phyloP scores from a whole-genome alignment of 2,888 invertebrate species.

The Dryococelus australis region DNA sequence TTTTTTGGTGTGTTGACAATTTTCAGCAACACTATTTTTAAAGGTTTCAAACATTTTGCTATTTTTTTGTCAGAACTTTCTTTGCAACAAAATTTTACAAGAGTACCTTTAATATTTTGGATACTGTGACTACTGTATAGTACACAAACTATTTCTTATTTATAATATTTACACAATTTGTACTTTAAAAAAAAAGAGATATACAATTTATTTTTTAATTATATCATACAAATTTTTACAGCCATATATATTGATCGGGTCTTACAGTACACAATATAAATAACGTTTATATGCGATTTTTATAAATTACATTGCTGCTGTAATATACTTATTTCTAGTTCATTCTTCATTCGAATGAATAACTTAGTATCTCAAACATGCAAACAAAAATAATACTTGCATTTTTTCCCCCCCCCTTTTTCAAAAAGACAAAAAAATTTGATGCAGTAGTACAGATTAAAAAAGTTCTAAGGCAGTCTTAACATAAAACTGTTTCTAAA shows the following conservation, averaged over 20 bases:
- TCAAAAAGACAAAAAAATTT: not conserved
- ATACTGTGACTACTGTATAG: not conserved
- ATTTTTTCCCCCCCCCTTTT: no score
- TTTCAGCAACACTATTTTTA: not conserved
- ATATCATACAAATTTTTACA: not conserved
- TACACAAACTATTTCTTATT: not conserved
- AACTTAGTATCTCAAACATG: not conserved
- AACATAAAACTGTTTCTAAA: not conserved
- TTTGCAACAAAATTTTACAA: constrained; percentile 9
- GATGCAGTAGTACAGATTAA: not conserved
- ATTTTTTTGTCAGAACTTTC: not conserved
- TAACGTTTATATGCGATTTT: not conserved
- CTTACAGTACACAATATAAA: not conserved
- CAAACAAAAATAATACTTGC: not conserved
- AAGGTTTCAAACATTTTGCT: not conserved
- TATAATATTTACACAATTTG: not conserved
- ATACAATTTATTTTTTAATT: not conserved
- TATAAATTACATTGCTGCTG: not conserved
- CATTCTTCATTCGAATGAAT: not conserved
- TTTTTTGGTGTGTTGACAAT: not conserved
- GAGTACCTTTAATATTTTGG: not conserved
- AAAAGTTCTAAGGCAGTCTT: not conserved
- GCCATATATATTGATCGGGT: not conserved
- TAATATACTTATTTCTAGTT: not conserved
- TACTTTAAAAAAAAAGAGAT: not conserved